Evolutionary conservation across 2,113 vertebrate genomes (phyloP).

Genomic region (Pygoscelis adeliae): DNA sequence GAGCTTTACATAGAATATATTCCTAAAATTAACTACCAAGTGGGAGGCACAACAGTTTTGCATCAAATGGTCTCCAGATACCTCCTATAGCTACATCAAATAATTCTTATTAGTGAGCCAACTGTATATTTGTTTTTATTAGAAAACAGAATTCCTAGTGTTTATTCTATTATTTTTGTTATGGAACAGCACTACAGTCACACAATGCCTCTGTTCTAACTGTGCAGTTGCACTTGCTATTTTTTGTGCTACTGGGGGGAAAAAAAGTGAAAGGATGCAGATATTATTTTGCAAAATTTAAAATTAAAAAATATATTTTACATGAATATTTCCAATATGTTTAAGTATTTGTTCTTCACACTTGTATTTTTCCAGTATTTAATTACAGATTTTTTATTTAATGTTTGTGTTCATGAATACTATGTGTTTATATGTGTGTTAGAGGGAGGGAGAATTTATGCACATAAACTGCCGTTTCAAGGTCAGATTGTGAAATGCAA

Average conservation of each 20-base stretch:
- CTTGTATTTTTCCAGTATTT: background rate
- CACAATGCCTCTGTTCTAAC: background rate
- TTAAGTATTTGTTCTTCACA: background rate
- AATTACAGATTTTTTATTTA: background rate
- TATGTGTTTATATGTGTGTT: background rate
- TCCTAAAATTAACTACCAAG: background rate
- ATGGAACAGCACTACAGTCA: background rate
- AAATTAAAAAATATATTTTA: background rate
- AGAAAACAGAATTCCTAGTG: background rate
- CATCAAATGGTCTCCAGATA: background rate
- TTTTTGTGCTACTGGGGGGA: background rate
- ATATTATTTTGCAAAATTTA: background rate
- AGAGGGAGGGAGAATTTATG: conserved; percentile 46
- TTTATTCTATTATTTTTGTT: background rate
- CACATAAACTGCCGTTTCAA: conserved; percentile 79
- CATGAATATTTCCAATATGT: background rate
- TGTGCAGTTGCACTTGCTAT: background rate
- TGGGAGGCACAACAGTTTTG: background rate
- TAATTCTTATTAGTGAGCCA: background rate
- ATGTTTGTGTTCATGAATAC: conserved; percentile 58
- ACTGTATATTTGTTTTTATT: background rate
- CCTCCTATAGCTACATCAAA: background rate
- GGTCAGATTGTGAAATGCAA: conserved; percentile 85
- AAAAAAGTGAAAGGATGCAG: background rate
- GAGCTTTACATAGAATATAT: background rate